Evolutionary conservation across 1,140 invertebrate species (phyloP).

Genomic region (Camponotus vicinus): DNA sequence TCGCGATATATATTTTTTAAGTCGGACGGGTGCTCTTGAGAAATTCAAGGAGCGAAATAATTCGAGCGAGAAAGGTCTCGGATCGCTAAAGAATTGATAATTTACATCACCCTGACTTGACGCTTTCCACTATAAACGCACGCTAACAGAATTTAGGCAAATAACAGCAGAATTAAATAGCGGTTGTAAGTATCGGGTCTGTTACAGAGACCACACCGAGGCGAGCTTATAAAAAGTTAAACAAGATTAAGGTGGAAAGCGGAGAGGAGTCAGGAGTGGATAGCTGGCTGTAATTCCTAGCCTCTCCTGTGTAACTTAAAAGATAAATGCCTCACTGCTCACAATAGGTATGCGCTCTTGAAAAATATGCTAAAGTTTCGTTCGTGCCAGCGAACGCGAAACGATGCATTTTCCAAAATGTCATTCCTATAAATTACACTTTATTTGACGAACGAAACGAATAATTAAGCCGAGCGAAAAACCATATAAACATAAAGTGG

Average conservation of each 20-base stretch:
- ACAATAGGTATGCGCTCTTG: constrained; percentile 33
- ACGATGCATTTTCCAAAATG: constrained; percentile 24
- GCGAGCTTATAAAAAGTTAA: constrained; percentile 55
- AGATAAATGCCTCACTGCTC: constrained; percentile 50
- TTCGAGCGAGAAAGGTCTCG: not conserved
- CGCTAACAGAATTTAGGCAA: constrained; percentile 47
- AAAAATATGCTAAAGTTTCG: constrained; percentile 49
- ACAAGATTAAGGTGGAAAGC: constrained; percentile 52
- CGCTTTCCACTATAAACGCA: constrained; percentile 25
- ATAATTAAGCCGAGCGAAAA: constrained; percentile 6
- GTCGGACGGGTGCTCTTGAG: not conserved
- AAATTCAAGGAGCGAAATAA: constrained; percentile 11
- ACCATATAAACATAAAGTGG: not conserved
- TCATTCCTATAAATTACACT: constrained; percentile 12
- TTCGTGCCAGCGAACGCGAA: not conserved
- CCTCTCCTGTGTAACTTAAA: constrained; percentile 34
- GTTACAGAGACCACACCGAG: constrained; percentile 9
- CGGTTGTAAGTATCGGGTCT: constrained; percentile 41
- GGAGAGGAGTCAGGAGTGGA: constrained; percentile 33
- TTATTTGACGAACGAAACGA: not conserved
- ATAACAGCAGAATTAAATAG: constrained; percentile 41
- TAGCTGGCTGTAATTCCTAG: constrained; percentile 55
- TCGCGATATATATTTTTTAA: not conserved
- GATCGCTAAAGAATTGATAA: constrained; percentile 24
- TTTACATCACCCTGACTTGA: constrained; percentile 1